These are phyloP conservation scores for Tinamus guttatus DNA, from an alignment of 2,113 vertebrate genomes.

Conservation along the genomic window DNA sequence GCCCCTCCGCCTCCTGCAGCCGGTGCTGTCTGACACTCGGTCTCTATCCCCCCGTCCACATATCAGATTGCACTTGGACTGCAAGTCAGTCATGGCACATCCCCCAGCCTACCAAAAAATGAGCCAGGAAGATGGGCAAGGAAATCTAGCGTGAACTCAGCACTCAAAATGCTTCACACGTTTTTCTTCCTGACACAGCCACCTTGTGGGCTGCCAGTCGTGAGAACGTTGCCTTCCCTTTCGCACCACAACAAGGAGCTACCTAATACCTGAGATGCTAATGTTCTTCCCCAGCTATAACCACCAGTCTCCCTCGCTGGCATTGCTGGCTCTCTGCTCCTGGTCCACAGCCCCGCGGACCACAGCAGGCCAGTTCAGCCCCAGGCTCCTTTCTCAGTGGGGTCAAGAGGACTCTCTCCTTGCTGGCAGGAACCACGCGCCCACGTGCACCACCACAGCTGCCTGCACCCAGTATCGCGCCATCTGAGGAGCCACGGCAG, in stretches of 20 bases:
- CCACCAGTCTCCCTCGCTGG: not conserved
- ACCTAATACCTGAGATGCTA: not conserved
- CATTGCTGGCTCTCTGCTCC: not conserved
- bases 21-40: not conserved
- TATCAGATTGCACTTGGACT: not conserved
- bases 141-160: not conserved
- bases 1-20: not conserved
- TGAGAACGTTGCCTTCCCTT: accelerated
- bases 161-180: not conserved
- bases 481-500: too few species aligned
- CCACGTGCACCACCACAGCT: too few species aligned
- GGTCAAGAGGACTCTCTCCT: too few species aligned
- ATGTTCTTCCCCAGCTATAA: not conserved
- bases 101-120: not conserved
- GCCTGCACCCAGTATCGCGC: too few species aligned
- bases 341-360: too few species aligned
- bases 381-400: too few species aligned
- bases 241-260: not conserved
- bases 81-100: not conserved
- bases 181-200: not conserved
- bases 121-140: not conserved
- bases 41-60: accelerated
- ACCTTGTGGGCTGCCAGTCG: not conserved
- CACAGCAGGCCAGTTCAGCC: too few species aligned
- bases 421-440: too few species aligned